Percentiles rank a stretch among this genome's conserved stretches.
Evolutionary conservation across 2,888 invertebrate genomes (phyloP).

Genomic region (Petrophora chlorosata): DNA sequence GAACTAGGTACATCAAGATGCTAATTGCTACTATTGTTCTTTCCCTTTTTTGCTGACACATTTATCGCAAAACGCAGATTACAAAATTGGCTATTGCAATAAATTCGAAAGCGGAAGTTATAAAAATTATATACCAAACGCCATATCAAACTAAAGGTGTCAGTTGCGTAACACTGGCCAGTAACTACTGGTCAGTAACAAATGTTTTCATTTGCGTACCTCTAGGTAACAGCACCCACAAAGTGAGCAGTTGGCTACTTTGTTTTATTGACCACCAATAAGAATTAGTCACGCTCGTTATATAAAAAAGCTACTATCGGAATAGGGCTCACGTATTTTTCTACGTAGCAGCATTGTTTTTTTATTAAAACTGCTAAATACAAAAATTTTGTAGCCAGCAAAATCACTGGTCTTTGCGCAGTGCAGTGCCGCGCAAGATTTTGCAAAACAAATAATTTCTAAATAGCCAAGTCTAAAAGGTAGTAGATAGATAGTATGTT

Average conservation of each 20-base stretch:
- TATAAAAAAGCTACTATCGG: not conserved
- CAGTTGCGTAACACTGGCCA: conserved; percentile 27
- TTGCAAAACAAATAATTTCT: too few species aligned
- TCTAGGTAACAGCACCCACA: conserved; percentile 12
- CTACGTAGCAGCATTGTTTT: too few species aligned
- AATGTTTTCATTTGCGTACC: conserved; percentile 27
- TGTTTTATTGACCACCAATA: conserved; percentile 17
- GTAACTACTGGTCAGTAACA: conserved; percentile 23
- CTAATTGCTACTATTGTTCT: too few species aligned
- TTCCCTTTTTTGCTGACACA: too few species aligned
- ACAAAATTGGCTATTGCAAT: conserved; percentile 33
- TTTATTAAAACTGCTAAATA: too few species aligned
- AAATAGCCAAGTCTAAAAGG: too few species aligned
- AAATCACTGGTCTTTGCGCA: too few species aligned
- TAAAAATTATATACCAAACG: conserved; percentile 41
- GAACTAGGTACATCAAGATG: too few species aligned
- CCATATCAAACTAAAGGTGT: conserved; percentile 38
- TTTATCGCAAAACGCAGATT: conserved; percentile 16
- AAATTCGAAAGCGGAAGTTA: conserved; percentile 39
- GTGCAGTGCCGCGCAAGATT: too few species aligned
- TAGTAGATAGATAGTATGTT: too few species aligned
- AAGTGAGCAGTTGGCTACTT: conserved; percentile 12
- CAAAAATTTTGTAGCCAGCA: too few species aligned
- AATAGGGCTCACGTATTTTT: too few species aligned
- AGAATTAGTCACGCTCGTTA: conserved; percentile 15